These are phyloP conservation scores for Metopia argyrocephala DNA, from an alignment of 2,888 invertebrate species.

Conservation along the genomic window DNA sequence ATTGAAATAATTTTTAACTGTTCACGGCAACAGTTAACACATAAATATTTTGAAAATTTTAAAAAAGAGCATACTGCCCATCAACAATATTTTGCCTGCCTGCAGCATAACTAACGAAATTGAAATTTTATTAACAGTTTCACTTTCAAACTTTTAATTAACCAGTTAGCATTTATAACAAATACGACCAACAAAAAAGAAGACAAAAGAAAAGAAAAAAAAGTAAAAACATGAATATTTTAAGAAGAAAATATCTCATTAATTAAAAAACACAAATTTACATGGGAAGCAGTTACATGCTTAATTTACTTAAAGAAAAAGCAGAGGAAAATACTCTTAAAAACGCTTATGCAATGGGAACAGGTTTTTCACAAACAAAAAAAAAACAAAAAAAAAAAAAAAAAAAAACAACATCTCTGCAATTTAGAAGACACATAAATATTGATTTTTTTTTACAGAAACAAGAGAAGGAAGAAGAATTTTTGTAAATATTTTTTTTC, in stretches of 20 bases:
- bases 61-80: too few species aligned
- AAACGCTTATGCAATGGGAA: conserved; percentile 5
- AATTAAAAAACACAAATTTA: background rate
- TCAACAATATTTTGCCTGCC: too few species aligned
- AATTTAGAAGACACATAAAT: background rate
- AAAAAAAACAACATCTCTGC: background rate
- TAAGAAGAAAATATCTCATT: background rate
- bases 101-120: too few species aligned
- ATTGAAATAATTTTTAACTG: too few species aligned
- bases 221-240: background rate
- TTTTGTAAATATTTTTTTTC: background rate
- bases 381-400: background rate
- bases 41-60: too few species aligned
- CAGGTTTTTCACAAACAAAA: background rate
- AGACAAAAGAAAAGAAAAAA: too few species aligned
- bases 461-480: conserved; percentile 16
- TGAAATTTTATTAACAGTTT: too few species aligned
- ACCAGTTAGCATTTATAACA: background rate
- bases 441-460: background rate
- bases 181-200: too few species aligned
- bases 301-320: background rate
- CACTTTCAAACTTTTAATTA: background rate
- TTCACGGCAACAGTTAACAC: too few species aligned
- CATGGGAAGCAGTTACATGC: background rate
- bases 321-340: background rate